These are phyloP conservation scores for Drosophila conformis DNA, from an alignment of 2,888 invertebrate species.

Conservation along the genomic window DNA sequence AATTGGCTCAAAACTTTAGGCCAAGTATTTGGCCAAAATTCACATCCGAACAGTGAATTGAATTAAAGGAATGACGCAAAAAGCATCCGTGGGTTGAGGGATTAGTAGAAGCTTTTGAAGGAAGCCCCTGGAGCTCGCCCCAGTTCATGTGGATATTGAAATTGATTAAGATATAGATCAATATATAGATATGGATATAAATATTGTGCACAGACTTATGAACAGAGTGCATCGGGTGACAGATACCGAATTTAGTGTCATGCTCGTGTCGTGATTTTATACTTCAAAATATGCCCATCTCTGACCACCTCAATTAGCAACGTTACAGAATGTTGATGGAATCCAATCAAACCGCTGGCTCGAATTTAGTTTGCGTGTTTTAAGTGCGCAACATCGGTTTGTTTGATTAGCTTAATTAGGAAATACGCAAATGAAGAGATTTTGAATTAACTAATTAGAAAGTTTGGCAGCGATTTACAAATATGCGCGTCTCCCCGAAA, in stretches of 20 bases:
- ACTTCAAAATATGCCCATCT: slow-evolving; percentile 12
- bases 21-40: slow-evolving; percentile 7
- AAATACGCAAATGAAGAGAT: not conserved
- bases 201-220: not conserved
- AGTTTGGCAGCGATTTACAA: slow-evolving; percentile 16
- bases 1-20: slow-evolving; percentile 38
- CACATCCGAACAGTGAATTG: slow-evolving; percentile 39
- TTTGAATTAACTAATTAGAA: slow-evolving; percentile 19
- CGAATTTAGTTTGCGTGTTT: slow-evolving; percentile 45
- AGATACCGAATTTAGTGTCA: not conserved
- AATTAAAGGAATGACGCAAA: slow-evolving; percentile 29
- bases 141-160: not conserved
- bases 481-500: not conserved
- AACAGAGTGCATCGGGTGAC: not conserved
- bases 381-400: slow-evolving; percentile 37
- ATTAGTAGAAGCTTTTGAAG: slow-evolving; percentile 7
- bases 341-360: slow-evolving; percentile 1
- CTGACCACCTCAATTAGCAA: slow-evolving; percentile 26
- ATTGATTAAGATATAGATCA: not conserved
- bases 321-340: slow-evolving; percentile 25
- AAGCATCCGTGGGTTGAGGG: not conserved
- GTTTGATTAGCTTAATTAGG: slow-evolving; percentile 56
- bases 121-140: not conserved
- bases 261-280: not conserved
- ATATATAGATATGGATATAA: not conserved